A percentile compares a stretch with the other conserved stretches of the same genome.
Conservation (phyloP, 2,888 invertebrate genomes). For the Thymelicus sylvestris region DNA sequence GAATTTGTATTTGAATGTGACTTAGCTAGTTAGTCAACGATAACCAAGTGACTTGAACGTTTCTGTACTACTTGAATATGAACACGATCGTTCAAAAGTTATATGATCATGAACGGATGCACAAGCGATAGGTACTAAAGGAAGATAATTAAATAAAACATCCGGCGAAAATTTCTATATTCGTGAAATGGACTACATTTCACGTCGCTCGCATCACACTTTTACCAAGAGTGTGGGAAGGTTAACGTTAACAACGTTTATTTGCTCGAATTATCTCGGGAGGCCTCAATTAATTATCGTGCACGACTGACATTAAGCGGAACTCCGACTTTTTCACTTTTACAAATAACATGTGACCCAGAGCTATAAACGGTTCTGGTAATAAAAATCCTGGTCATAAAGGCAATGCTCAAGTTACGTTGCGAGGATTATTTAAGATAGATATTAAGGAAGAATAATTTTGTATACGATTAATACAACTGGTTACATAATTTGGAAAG, state of each 20-base stretch:
- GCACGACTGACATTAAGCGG: conserved; percentile 62
- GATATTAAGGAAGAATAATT: no score
- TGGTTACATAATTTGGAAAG: no score
- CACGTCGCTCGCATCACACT: conserved; percentile 51
- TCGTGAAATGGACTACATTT: conserved; percentile 48
- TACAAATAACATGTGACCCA: conserved; percentile 57
- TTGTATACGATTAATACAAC: no score
- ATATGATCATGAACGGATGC: no score
- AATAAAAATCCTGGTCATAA: conserved; percentile 5
- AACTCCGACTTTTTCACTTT: conserved; percentile 57
- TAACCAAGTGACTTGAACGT: no score
- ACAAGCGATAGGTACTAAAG: no score
- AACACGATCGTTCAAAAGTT: no score
- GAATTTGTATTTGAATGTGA: no score
- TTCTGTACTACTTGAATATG: no score
- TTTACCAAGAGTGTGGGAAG: conserved; percentile 61
- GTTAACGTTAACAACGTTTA: conserved; percentile 52
- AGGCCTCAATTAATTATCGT: conserved; percentile 69
- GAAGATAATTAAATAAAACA: no score
- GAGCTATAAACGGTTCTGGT: conserved; percentile 38
- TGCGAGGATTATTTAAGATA: no score
- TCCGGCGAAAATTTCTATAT: background rate
- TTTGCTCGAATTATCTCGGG: conserved; percentile 67
- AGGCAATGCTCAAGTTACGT: background rate
- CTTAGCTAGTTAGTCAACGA: no score